Percentiles rank a stretch among this genome's conserved stretches.
Evolutionary conservation across 64 coral and sea anemone genomes (phyloP).

Genomic region (Pocillopora damicornis): DNA sequence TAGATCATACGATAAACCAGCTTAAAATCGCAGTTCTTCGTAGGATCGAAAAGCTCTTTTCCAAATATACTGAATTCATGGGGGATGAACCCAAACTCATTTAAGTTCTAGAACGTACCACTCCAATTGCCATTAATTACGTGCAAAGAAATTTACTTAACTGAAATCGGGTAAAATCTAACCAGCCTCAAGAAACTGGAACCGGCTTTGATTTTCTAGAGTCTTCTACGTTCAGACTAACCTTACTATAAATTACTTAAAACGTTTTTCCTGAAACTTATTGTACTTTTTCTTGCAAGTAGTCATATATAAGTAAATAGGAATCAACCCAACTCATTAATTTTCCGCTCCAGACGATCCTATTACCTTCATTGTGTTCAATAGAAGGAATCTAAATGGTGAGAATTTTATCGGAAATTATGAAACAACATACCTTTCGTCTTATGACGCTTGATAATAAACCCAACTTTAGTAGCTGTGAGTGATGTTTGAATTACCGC

Average conservation of each 20-base stretch:
- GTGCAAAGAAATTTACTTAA: no score
- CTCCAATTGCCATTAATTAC: no score
- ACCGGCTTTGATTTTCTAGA: neutral
- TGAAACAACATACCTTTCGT: constrained; percentile 1
- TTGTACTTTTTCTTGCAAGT: constrained; percentile 14
- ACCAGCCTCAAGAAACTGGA: neutral
- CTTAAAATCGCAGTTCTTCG: no score
- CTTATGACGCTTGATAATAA: neutral
- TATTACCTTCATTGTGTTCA: neutral
- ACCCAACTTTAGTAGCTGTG: neutral
- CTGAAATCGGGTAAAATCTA: neutral
- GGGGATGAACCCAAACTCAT: no score
- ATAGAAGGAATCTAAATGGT: neutral
- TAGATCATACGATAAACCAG: no score
- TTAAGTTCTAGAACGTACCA: no score
- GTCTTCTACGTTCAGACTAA: neutral
- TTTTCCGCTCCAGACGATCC: neutral
- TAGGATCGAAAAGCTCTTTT: no score
- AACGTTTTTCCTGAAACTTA: neutral
- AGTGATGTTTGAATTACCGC: neutral
- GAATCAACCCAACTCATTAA: no score
- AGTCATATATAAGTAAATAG: neutral
- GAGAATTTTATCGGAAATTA: neutral
- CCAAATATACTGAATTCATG: no score
- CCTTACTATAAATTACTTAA: neutral